Evolutionary conservation across 1,140 invertebrate genomes (phyloP).

Genomic region (Caenorhabditis latens): DNA sequence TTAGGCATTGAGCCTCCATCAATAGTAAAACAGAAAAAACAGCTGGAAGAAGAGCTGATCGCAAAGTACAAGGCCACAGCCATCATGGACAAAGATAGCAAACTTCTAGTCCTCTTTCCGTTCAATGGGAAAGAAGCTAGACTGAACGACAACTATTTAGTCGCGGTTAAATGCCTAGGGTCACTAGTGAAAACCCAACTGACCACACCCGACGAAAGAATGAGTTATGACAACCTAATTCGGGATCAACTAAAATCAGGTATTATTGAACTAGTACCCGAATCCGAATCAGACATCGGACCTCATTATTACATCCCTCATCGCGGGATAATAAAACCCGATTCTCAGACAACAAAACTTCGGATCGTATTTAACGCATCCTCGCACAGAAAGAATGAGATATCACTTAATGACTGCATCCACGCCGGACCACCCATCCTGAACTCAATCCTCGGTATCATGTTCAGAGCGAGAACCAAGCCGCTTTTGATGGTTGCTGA

Average conservation of each 20-base stretch:
- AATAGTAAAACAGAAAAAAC: neutral
- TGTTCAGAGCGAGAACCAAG: conserved; percentile 6
- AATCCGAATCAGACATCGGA: neutral
- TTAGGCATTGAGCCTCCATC: neutral
- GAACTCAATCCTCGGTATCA: neutral
- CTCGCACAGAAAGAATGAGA: neutral
- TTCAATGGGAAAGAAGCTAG: neutral
- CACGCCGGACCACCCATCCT: neutral
- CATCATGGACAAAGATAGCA: neutral
- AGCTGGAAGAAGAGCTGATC: neutral
- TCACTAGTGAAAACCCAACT: neutral
- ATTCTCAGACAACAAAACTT: neutral
- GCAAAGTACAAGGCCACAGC: neutral
- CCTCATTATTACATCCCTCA: neutral
- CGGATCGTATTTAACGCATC: neutral
- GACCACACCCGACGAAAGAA: neutral
- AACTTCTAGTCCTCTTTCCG: neutral
- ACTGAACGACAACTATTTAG: neutral
- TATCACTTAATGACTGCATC: neutral
- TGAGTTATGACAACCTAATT: neutral
- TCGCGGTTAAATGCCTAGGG: neutral
- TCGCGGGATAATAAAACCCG: neutral
- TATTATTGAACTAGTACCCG: neutral
- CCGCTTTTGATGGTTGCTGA: conserved; percentile 51
- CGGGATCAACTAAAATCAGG: neutral